Evolutionary conservation across 2,888 invertebrate species (phyloP), one percentile per base, ranked within the genome.

Genomic region (Mythimna lalbum): DNA sequence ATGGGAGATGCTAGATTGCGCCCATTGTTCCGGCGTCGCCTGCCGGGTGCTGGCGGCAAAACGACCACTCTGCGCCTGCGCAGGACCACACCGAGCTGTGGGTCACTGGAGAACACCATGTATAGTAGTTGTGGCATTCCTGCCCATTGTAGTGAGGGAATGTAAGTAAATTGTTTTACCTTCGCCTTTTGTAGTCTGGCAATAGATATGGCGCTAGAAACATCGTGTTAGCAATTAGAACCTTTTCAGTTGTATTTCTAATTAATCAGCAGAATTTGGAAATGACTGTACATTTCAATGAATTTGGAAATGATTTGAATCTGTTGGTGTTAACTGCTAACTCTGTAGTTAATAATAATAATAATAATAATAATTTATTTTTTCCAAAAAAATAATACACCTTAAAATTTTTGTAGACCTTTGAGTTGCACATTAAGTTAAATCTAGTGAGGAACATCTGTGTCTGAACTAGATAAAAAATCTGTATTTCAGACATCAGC

Each of bases 1-100:
- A 92, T 90, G 88, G 85, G 88, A 90, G 93, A 93, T 93, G 90
- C 77, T 86, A 92, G 93, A 93, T 93, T 90, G 85, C 83, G 82
- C 64, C 90, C 89, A 93, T 93, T 93, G 93, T 93, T 91, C 86
- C 84, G 86, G 87, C 85, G 86, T 83, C 78, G 85, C 76, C 83
- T 80, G 84, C 78, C 87, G 80, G 88, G 83, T 83, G 87, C 84
- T 83, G 81, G 81, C 85, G 86, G 82, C 86, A 84, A 84, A 83
- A 84, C 79, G 83, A 82, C 50, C 73, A 77, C 60, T 63, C 64
- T 70, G 72, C 73, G 55, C 63, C 52, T 49, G 69, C 73, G 65
- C 65, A 62, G 76, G 87, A 87, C 87, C 87, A 83, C 87, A 83
- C 84, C 73, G 77, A 73, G 64, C 80, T 81, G 73, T 75, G 75